Base-by-base conservation (phyloP, 64 coral and sea anemone species). In the Montipora foliosa region DNA sequence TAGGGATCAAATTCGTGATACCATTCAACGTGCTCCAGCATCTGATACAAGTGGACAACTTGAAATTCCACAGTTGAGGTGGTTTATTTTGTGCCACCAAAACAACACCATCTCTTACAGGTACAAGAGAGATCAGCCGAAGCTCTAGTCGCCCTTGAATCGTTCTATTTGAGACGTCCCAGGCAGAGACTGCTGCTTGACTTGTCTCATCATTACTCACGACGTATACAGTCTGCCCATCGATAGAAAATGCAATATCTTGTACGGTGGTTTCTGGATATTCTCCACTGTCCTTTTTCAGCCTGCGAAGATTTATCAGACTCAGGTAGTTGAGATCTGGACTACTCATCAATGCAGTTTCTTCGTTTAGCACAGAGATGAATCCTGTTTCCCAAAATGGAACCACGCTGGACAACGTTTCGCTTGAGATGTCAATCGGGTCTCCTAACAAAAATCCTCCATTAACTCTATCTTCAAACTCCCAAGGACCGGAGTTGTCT, bases 361-460 rank as follows among this genome's bases (percentile, higher is more conserved):
- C 3, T 8, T 67, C 16, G 24, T 48, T 47, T 8, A 83, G 15
- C 0, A 83, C 60, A 83, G 66, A 83, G 3, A 22, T 37, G 17
- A 67, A 4, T 16, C 4, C 14, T 8, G 49, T 10, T 5, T 14
- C 20, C 11, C 10, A 19, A 10, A 29, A 55, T 0, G 0, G 29
- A 10, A 55, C 10, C 6, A 6, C 1, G 10, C 24, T 25, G 24
- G 24, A 25, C 24, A 25, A 25, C 24, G 24, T 25, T 1, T 10
- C 10, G 6, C 10, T 55, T 55, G 5, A 6, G 52, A 10, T 55
- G 52, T 6, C 52, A 46, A 83, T 11, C 2, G 81, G 81, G 66
- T 67, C 81, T 67, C 81, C 81, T 29, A 83, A 44, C 15, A 83
- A 67, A 47, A 83, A 83, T 45, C 58, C 81, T 15, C n/a, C 10